These are phyloP conservation scores for Eupelmus urozonus DNA, from an alignment of 2,888 invertebrate genomes.

Conservation along the genomic window DNA sequence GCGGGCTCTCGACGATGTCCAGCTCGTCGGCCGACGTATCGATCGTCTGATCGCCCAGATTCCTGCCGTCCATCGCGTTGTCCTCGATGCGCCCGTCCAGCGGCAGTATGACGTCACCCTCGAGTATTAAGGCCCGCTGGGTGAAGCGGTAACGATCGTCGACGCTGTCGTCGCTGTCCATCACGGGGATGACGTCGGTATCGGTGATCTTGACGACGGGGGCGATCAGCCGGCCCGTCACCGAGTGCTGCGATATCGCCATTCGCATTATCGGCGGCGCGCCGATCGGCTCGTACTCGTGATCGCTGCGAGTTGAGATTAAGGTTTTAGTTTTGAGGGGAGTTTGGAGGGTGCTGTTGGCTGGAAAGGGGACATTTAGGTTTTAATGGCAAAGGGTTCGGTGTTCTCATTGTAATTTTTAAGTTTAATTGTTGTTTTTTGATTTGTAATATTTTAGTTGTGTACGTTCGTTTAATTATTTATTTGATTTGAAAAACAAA, in stretches of 20 bases:
- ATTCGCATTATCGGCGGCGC: conserved; percentile 79
- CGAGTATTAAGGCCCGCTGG: conserved; percentile 68
- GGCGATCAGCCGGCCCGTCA: conserved; percentile 63
- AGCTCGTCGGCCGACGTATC: conserved; percentile 77
- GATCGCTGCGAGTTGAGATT: conserved; percentile 92
- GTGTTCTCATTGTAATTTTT: too few species aligned
- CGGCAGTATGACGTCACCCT: conserved; percentile 76
- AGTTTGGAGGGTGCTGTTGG: too few species aligned
- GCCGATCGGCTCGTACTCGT: conserved; percentile 94
- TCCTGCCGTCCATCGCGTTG: conserved; percentile 74
- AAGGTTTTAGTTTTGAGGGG: not conserved
- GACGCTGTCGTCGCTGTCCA: conserved; percentile 76
- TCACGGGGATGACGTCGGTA: conserved; percentile 75
- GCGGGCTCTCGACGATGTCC: conserved; percentile 75
- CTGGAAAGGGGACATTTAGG: not conserved
- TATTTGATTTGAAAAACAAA: too few species aligned
- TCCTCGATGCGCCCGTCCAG: conserved; percentile 77
- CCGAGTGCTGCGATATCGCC: conserved; percentile 55
- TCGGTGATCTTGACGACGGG: conserved; percentile 78
- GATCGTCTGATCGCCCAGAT: conserved; percentile 69
- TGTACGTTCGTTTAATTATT: too few species aligned
- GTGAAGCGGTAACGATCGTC: conserved; percentile 69
- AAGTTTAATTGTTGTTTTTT: not conserved
- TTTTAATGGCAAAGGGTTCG: too few species aligned
- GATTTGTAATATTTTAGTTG: not conserved